Evolutionary conservation across 2,113 vertebrate species (phyloP).

Genomic region (Trogon surrucura): DNA sequence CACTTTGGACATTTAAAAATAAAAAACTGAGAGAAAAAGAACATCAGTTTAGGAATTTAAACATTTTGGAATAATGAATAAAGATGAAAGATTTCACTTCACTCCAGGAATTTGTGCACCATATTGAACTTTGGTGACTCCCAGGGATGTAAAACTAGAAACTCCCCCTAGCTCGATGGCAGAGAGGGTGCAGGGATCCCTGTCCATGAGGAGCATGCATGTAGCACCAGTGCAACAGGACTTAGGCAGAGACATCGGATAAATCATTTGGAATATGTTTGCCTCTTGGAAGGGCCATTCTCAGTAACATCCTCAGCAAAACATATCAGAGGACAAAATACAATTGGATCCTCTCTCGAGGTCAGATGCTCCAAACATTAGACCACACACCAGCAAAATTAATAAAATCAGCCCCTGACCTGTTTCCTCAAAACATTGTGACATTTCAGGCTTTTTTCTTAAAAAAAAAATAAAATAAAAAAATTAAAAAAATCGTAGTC

Average conservation of each 20-base stretch:
- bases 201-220: fast-evolving
- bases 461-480: too few relatives aligned
- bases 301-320: background rate
- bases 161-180: fast-evolving
- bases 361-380: background rate
- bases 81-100: background rate
- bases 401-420: background rate
- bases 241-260: background rate
- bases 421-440: background rate
- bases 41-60: background rate
- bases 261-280: background rate
- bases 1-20: background rate
- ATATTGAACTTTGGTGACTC: background rate
- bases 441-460: background rate
- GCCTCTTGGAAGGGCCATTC: background rate
- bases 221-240: background rate
- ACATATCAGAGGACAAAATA: background rate
- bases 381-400: background rate
- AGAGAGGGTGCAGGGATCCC: background rate
- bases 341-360: background rate
- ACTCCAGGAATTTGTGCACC: fast-evolving
- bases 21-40: background rate
- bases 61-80: background rate
- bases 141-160: background rate
- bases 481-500: background rate